A percentile compares a stretch with the other conserved stretches of the same genome.
Conservation (phyloP, 2,888 invertebrate genomes). For the Scaptomyza cyrtandrae region DNA sequence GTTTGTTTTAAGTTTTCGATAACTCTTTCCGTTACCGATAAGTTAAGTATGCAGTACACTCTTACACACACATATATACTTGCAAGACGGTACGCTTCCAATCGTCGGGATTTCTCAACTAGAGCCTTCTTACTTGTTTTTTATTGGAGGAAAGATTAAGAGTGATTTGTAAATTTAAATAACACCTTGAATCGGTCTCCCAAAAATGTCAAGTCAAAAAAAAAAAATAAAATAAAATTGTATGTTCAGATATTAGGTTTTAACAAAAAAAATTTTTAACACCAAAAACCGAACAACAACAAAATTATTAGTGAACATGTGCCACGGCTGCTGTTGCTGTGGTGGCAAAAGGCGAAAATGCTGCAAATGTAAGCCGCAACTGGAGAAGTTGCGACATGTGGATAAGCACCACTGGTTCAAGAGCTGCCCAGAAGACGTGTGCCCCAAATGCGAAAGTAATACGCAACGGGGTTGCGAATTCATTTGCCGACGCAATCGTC, state of each 20-base stretch:
- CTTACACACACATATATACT: too few species aligned
- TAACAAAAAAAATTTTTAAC: background rate
- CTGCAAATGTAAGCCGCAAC: background rate
- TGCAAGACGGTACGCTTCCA: too few species aligned
- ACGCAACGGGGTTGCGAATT: slow-evolving; percentile 11
- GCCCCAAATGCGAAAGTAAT: background rate
- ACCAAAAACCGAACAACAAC: slow-evolving; percentile 14
- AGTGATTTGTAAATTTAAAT: too few species aligned
- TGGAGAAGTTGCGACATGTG: slow-evolving; percentile 6
- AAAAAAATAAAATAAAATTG: background rate
- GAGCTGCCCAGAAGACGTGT: slow-evolving; percentile 27
- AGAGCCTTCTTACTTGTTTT: too few species aligned
- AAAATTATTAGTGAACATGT: slow-evolving; percentile 43
- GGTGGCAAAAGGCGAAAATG: background rate
- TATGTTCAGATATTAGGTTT: background rate
- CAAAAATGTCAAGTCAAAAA: too few species aligned
- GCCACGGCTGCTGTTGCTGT: slow-evolving; percentile 6
- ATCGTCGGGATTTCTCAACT: too few species aligned
- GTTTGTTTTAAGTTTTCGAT: too few species aligned
- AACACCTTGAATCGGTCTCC: too few species aligned
- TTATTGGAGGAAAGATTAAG: too few species aligned
- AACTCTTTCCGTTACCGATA: too few species aligned
- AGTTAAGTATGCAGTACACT: too few species aligned
- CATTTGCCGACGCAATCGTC: slow-evolving; percentile 33
- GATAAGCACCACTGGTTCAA: slow-evolving; percentile 37